Evolutionary conservation across 2,888 invertebrate genomes (phyloP).

Genomic region (Gasteruption jaculator): DNA sequence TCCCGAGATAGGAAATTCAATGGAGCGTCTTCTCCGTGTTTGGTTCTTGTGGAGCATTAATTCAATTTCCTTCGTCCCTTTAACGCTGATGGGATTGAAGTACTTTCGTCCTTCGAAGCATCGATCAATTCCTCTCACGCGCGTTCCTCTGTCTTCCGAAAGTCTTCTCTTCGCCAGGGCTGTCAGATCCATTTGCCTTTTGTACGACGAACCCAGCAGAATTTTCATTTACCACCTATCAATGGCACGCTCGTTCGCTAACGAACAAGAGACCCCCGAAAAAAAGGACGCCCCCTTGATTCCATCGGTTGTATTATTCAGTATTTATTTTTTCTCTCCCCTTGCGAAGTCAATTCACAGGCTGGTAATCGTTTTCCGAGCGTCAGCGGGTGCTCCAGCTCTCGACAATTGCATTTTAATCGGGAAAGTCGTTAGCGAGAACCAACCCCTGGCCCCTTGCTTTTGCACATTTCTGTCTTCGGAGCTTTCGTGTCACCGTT

Average conservation of each 20-base stretch:
- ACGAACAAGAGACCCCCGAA: too few relatives aligned
- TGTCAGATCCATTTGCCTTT: not conserved
- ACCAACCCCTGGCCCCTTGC: too few relatives aligned
- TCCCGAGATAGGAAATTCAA: slow-evolving; percentile 8
- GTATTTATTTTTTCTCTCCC: slow-evolving; percentile 1
- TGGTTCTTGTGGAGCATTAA: slow-evolving; percentile 3
- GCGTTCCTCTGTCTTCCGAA: too few relatives aligned
- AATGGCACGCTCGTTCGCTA: not conserved
- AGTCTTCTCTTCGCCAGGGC: slow-evolving; percentile 1
- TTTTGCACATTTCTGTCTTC: too few relatives aligned
- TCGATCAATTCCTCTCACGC: too few relatives aligned
- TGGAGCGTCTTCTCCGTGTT: slow-evolving; percentile 1
- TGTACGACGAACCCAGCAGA: not conserved
- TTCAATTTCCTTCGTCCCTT: slow-evolving; percentile 5
- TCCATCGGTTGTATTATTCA: not conserved
- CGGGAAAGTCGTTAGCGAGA: too few relatives aligned
- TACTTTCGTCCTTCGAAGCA: not conserved
- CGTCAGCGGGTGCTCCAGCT: too few relatives aligned
- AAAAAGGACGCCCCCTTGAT: not conserved
- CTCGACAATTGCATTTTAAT: too few relatives aligned
- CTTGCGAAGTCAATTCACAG: too few relatives aligned
- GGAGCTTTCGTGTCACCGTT: too few relatives aligned
- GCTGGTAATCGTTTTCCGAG: too few relatives aligned
- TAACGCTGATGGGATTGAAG: not conserved
- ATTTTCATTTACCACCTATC: not conserved